Evolutionary conservation across 2,113 vertebrate genomes (phyloP).

Genomic region (Gorsachius goisagi): DNA sequence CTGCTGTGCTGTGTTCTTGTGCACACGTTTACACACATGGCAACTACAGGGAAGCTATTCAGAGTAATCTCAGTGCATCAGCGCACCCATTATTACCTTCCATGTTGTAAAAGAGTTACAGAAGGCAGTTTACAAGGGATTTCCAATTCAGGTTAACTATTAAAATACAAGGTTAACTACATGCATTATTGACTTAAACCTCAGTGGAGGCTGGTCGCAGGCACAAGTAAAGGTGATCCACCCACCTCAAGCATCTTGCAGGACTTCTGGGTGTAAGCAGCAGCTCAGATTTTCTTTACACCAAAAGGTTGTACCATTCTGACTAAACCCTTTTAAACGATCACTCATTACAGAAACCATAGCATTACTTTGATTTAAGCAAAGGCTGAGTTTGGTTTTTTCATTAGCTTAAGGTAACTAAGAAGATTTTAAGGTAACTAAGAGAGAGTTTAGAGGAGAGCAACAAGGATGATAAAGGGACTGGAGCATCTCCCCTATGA

Average conservation of each 20-base stretch:
- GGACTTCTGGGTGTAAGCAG: not conserved
- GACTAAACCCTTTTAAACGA: not conserved
- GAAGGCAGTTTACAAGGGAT: not conserved
- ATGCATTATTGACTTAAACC: not conserved
- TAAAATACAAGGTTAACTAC: not conserved
- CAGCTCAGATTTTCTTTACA: not conserved
- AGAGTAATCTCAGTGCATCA: not conserved
- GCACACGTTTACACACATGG: not conserved
- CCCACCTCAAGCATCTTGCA: not conserved
- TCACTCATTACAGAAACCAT: not conserved
- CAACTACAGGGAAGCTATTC: not conserved
- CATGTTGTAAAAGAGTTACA: not conserved
- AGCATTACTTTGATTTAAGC: not conserved
- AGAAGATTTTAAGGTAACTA: not conserved
- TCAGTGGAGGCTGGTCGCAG: not conserved
- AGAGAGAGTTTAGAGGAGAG: too few relatives aligned
- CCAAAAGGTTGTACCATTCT: not conserved
- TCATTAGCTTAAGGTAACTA: not conserved
- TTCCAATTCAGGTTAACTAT: not conserved
- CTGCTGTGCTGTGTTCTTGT: not conserved
- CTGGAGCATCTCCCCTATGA: too few relatives aligned
- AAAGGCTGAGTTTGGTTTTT: not conserved
- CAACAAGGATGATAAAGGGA: too few relatives aligned
- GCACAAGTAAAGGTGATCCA: not conserved
- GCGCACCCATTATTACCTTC: not conserved